phyloP scores from a whole-genome alignment of 2,888 invertebrate genomes.

The Rapana venosa region DNA sequence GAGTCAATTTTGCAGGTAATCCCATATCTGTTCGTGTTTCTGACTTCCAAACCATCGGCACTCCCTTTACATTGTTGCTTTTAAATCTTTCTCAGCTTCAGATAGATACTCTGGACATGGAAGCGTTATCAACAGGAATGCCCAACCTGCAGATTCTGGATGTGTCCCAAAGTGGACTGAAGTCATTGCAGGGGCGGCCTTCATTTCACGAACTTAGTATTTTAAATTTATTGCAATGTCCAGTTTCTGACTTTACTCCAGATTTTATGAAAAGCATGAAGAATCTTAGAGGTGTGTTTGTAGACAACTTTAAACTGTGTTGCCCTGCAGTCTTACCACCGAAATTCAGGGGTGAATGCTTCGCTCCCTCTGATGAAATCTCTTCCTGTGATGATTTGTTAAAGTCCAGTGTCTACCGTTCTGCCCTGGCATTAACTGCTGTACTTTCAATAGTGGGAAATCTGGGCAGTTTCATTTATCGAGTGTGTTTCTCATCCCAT shows the following conservation, averaged over 20 bases:
- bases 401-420: background rate
- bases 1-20: background rate
- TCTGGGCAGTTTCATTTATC: background rate
- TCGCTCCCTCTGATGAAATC: background rate
- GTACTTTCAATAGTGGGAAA: background rate
- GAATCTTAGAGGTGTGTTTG: background rate
- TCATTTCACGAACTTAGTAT: background rate
- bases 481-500: background rate
- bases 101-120: background rate
- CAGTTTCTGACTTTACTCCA: background rate
- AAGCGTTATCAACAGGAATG: background rate
- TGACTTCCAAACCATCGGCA: background rate
- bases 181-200: background rate
- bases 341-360: background rate
- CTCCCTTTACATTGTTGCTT: background rate
- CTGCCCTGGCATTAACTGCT: background rate
- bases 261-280: background rate
- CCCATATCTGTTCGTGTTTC: background rate
- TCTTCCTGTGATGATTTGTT: constrained; percentile 20
- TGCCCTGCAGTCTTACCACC: background rate
- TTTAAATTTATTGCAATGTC: background rate
- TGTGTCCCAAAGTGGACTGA: background rate
- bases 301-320: constrained; percentile 7
- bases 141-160: background rate
- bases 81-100: background rate